Percentiles rank a stretch among this genome's conserved stretches.
Conservation (phyloP, 37 sponge, comb jelly and placozoan species). For the Diacarnus erythraeanus region DNA sequence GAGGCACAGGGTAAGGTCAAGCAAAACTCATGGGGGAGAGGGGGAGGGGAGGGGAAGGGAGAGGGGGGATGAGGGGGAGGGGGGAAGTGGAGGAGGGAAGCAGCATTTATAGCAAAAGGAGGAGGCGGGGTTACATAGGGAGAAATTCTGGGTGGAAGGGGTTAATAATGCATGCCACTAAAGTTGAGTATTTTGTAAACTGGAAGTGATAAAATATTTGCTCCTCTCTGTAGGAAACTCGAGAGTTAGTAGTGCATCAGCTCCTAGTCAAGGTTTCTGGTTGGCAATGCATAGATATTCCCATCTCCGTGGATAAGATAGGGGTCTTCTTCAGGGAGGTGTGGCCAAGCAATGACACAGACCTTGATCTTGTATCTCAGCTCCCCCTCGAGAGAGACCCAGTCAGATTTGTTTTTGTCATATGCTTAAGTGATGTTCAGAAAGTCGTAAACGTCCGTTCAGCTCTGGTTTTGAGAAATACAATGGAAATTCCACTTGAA, state of each 20-base stretch:
- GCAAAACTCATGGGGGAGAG: too few relatives aligned
- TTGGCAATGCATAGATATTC: slow-evolving; percentile 74
- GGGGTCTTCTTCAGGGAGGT: slow-evolving; percentile 90
- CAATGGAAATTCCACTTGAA: slow-evolving; percentile 74
- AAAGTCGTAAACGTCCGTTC: slow-evolving; percentile 93
- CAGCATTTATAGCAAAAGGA: too few relatives aligned
- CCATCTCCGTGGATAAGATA: slow-evolving; percentile 88
- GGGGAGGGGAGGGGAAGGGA: too few relatives aligned
- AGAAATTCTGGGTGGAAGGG: too few relatives aligned
- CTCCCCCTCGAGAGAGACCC: slow-evolving; percentile 20
- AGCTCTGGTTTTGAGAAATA: slow-evolving; percentile 78
- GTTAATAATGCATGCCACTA: too few relatives aligned
- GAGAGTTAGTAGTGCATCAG: slow-evolving; percentile 73
- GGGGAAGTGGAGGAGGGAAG: too few relatives aligned
- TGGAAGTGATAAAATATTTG: too few relatives aligned
- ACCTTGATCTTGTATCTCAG: slow-evolving; percentile 12
- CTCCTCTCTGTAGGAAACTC: slow-evolving; percentile 49
- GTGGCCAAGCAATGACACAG: slow-evolving; percentile 11
- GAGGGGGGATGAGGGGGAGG: too few relatives aligned
- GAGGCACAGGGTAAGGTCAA: slow-evolving; percentile 48
- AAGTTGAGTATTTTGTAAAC: too few relatives aligned
- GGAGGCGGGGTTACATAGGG: too few relatives aligned
- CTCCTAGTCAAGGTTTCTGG: slow-evolving; percentile 84
- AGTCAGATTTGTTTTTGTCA: slow-evolving; percentile 76
- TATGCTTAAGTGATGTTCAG: slow-evolving; percentile 73